phyloP scores from a whole-genome alignment of 2,113 vertebrate species.

The Pogona vitticeps region DNA sequence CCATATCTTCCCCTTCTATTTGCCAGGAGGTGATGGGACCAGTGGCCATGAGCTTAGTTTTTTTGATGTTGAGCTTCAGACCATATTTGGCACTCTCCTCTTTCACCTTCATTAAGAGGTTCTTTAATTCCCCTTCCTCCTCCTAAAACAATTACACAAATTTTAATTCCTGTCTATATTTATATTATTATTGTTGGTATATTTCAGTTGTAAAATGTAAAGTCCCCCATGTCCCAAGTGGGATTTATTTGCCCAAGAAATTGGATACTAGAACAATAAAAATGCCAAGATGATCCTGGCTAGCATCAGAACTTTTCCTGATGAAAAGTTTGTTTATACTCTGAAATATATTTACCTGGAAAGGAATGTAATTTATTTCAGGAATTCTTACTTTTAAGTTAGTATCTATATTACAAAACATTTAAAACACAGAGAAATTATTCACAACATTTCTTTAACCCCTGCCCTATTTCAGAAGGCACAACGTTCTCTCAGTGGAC shows the following conservation, averaged over 20 bases:
- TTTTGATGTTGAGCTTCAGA: no score
- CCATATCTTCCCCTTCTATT: no score
- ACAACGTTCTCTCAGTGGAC: background rate
- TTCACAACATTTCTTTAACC: background rate
- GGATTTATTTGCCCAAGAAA: background rate
- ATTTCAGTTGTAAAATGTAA: background rate
- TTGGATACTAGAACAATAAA: background rate
- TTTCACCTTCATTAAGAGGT: no score
- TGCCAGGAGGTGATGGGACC: no score
- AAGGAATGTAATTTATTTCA: background rate
- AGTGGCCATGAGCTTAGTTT: no score
- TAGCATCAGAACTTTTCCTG: background rate
- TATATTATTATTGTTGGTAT: background rate
- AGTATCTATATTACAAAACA: background rate
- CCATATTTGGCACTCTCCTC: no score
- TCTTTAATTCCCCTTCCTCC: no score
- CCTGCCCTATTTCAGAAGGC: background rate
- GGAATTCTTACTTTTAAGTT: background rate
- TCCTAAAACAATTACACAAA: background rate
- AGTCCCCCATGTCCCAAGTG: background rate
- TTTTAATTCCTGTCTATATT: background rate
- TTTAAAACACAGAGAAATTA: background rate
- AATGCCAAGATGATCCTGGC: background rate
- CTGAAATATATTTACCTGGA: background rate
- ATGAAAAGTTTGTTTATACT: background rate